A percentile compares a stretch with the other conserved stretches of the same genome.
Conservation (phyloP, 2,797 vertebrate genomes). For the Thripadectes ignobilis region DNA sequence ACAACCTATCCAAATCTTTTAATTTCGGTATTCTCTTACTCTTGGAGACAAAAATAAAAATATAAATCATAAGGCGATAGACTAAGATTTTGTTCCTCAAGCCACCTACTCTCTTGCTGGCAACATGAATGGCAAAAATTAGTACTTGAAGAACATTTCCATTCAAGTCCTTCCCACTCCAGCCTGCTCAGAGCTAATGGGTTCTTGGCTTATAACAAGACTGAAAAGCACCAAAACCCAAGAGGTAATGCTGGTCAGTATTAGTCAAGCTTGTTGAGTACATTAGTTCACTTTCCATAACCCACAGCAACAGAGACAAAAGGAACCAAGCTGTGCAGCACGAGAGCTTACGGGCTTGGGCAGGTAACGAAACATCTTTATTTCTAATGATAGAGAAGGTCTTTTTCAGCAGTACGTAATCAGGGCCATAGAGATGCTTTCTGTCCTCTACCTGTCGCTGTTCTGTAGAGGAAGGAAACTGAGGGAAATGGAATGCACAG, state of each 20-base stretch:
- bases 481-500: neutral
- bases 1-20: conserved; percentile 24
- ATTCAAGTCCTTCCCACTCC: conserved; percentile 49
- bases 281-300: neutral
- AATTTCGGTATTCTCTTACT: conserved; percentile 4
- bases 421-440: neutral
- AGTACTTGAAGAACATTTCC: conserved; percentile 41
- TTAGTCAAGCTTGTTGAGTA: neutral
- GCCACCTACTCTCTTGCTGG: conserved; percentile 44
- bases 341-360: neutral
- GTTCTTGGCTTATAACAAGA: conserved; percentile 25
- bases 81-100: conserved; percentile 40
- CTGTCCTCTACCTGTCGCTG: neutral
- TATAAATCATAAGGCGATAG: neutral
- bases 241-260: neutral
- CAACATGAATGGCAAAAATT: conserved; percentile 52
- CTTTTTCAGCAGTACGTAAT: neutral
- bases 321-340: neutral
- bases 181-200: conserved; percentile 42
- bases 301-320: conserved; percentile 47
- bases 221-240: neutral
- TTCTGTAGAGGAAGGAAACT: neutral
- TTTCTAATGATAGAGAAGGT: neutral
- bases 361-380: neutral
- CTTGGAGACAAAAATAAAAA: neutral